A percentile compares a stretch with the other conserved stretches of the same genome.
Conservation (phyloP, 2,888 invertebrate genomes). For the Tuta absoluta region DNA sequence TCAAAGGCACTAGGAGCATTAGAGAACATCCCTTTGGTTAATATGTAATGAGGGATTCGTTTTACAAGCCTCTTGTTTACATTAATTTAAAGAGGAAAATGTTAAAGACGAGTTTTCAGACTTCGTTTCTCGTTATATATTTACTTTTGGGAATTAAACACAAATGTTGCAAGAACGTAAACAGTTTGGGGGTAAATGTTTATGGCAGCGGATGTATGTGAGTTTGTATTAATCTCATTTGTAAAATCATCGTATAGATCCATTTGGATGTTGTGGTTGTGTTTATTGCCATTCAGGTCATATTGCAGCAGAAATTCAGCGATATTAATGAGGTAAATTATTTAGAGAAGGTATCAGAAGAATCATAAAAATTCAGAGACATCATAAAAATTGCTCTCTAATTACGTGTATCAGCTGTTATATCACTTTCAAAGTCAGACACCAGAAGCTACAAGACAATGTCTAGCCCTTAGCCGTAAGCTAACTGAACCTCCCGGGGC, state of each 20-base stretch:
- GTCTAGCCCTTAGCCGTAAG: neutral
- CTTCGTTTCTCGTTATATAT: constrained; percentile 33
- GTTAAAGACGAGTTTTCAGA: constrained; percentile 36
- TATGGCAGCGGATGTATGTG: neutral
- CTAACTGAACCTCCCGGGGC: constrained; percentile 26
- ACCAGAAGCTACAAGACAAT: neutral
- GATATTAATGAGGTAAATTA: no score
- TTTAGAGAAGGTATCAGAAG: no score
- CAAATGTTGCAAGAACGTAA: neutral
- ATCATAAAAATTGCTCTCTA: no score
- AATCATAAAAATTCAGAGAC: no score
- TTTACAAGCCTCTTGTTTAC: constrained; percentile 67
- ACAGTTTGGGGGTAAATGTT: neutral
- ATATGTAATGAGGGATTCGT: constrained; percentile 71
- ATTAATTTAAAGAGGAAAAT: constrained; percentile 67
- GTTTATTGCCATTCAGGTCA: no score
- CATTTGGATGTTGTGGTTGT: no score
- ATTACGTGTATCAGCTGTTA: no score
- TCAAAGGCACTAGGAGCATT: constrained; percentile 59
- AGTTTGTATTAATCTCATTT: no score
- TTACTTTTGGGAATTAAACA: constrained; percentile 1
- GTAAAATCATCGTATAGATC: no score
- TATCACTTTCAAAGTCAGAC: neutral
- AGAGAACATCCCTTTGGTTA: constrained; percentile 65
- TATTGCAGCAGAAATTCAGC: no score